Conservation (phyloP, 2,888 invertebrate species). For the Dorcus hopei region DNA sequence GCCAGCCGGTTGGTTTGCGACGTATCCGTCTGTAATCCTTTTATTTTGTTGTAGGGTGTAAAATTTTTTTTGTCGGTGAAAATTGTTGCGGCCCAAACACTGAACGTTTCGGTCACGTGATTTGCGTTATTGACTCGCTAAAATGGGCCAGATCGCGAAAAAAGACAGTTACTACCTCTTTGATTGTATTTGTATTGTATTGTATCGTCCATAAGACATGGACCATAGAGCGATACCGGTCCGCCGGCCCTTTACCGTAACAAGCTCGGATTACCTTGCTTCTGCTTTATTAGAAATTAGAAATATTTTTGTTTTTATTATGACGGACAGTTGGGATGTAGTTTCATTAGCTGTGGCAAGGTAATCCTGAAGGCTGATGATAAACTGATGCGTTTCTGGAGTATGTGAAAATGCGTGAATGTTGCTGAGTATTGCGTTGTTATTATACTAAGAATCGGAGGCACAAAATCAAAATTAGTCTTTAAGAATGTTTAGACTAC, state of each 20-base stretch:
- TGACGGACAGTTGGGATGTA: not conserved
- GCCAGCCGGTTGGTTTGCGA: slow-evolving; percentile 4
- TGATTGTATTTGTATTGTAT: slow-evolving; percentile 15
- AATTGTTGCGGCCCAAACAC: slow-evolving; percentile 24
- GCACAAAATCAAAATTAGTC: slow-evolving; percentile 48
- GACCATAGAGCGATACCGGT: slow-evolving; percentile 6
- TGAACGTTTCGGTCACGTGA: slow-evolving; percentile 22
- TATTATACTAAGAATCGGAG: slow-evolving; percentile 36
- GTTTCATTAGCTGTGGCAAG: not conserved
- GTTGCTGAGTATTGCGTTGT: slow-evolving; percentile 31
- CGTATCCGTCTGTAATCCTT: not conserved
- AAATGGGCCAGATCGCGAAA: slow-evolving; percentile 21
- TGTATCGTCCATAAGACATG: not conserved
- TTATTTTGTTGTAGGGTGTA: no score
- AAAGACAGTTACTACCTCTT: slow-evolving; percentile 21
- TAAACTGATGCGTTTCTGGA: slow-evolving; percentile 19
- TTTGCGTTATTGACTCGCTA: slow-evolving; percentile 15
- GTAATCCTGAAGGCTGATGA: no score
- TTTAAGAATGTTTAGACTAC: slow-evolving; percentile 43
- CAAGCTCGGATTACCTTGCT: not conserved
- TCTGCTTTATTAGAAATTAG: not conserved
- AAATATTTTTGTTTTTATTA: not conserved
- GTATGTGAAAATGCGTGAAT: slow-evolving; percentile 30
- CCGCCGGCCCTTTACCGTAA: not conserved
- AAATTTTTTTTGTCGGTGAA: not conserved